phyloP scores from a whole-genome alignment of 2,113 vertebrate genomes.

The Gymnobelideus leadbeateri region DNA sequence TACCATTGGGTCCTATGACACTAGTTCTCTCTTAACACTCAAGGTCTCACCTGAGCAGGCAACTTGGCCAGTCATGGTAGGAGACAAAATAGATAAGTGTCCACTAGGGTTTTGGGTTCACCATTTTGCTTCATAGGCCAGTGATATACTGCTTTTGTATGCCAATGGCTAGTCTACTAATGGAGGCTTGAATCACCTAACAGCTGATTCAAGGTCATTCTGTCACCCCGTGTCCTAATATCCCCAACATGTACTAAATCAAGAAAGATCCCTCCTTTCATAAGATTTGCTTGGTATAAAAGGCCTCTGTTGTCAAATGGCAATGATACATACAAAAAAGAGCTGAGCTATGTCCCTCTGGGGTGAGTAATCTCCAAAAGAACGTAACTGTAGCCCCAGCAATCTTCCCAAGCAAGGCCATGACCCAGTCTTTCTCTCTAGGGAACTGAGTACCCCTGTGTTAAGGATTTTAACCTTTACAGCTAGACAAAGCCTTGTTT shows the following conservation, averaged over 20 bases:
- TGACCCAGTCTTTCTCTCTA: background rate
- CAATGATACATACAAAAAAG: too few relatives aligned
- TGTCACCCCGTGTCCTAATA: too few relatives aligned
- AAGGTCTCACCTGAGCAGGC: background rate
- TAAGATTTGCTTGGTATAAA: too few relatives aligned
- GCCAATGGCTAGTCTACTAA: background rate
- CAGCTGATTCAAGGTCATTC: background rate
- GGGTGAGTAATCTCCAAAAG: too few relatives aligned
- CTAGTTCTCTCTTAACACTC: background rate
- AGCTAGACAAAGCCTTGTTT: background rate
- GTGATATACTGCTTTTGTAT: background rate
- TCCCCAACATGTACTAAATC: too few relatives aligned
- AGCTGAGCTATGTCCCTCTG: too few relatives aligned
- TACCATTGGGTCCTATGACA: background rate
- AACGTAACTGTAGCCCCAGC: too few relatives aligned
- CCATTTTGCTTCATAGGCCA: background rate
- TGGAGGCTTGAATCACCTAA: background rate
- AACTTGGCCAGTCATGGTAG: background rate
- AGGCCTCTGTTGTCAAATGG: too few relatives aligned
- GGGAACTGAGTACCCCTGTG: background rate
- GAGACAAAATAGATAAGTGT: background rate
- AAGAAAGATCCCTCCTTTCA: too few relatives aligned
- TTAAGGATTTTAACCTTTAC: background rate
- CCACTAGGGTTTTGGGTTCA: background rate
- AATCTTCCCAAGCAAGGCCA: too few relatives aligned